Percentiles rank a stretch among this genome's conserved stretches.
Conservation (phyloP, 1,140 invertebrate genomes). For the Rhynchophorus ferrugineus region DNA sequence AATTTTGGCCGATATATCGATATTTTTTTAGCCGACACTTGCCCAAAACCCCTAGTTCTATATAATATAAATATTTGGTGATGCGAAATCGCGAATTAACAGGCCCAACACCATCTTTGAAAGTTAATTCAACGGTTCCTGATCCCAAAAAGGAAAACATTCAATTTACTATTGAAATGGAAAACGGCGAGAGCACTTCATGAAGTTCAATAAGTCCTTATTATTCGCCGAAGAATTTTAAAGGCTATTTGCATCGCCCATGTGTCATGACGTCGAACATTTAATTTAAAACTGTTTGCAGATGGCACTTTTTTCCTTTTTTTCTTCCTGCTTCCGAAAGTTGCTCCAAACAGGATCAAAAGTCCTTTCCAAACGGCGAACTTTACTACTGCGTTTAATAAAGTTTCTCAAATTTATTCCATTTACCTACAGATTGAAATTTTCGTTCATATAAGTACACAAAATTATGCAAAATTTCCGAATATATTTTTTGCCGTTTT, state of each 20-base stretch:
- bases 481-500: constrained; percentile 9
- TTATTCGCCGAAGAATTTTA: neutral
- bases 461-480: constrained; percentile 17
- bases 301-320: neutral
- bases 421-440: constrained; percentile 21
- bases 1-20: too few relatives aligned
- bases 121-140: too few relatives aligned
- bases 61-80: too few relatives aligned
- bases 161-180: too few relatives aligned
- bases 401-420: constrained; percentile 10
- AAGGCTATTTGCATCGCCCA: neutral
- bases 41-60: too few relatives aligned
- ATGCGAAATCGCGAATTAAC: too few relatives aligned
- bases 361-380: neutral
- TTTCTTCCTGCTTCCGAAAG: neutral
- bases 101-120: too few relatives aligned
- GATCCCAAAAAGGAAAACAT: too few relatives aligned
- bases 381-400: constrained; percentile 10
- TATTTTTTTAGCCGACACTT: too few relatives aligned
- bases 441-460: constrained; percentile 16
- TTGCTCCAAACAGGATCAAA: neutral
- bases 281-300: neutral
- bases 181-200: too few relatives aligned
- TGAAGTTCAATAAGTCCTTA: too few relatives aligned
- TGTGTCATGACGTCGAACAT: neutral